phyloP scores from a whole-genome alignment of 37 sponge, comb jelly and placozoan genomes.

The Mnemiopsis leidyi region DNA sequence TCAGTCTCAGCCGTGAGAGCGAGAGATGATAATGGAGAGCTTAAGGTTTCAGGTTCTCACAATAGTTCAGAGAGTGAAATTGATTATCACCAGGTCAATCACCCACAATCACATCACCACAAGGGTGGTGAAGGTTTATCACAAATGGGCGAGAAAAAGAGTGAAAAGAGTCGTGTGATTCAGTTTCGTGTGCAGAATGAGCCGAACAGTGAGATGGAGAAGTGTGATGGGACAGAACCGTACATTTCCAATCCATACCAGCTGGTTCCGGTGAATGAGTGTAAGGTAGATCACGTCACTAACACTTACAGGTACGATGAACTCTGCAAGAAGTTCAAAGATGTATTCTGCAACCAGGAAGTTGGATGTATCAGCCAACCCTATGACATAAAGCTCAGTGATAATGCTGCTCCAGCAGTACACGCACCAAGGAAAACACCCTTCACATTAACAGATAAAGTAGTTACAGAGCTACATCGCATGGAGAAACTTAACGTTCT shows the following conservation, averaged over 20 bases:
- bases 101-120: not conserved
- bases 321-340: not conserved
- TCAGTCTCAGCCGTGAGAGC: not conserved
- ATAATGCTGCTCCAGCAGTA: slow-evolving; percentile 58
- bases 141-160: not conserved
- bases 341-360: slow-evolving; percentile 19
- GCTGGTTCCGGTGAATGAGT: too few relatives aligned
- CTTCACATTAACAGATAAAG: slow-evolving; percentile 62
- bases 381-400: slow-evolving; percentile 68
- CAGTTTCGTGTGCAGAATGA: not conserved
- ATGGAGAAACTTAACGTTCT: slow-evolving; percentile 68
- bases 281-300: not conserved
- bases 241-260: not conserved
- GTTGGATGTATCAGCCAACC: slow-evolving; percentile 66
- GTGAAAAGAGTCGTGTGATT: not conserved
- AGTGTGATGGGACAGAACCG: slow-evolving; percentile 37
- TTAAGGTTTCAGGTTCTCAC: not conserved
- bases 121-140: not conserved
- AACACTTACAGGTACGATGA: not conserved
- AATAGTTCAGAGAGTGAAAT: not conserved
- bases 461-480: slow-evolving; percentile 68
- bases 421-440: slow-evolving; percentile 67
- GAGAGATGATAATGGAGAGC: not conserved
- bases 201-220: not conserved
- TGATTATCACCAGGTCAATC: not conserved